Base-by-base conservation (phyloP, 2,797 vertebrate genomes). In the Meriones psammophilus region DNA sequence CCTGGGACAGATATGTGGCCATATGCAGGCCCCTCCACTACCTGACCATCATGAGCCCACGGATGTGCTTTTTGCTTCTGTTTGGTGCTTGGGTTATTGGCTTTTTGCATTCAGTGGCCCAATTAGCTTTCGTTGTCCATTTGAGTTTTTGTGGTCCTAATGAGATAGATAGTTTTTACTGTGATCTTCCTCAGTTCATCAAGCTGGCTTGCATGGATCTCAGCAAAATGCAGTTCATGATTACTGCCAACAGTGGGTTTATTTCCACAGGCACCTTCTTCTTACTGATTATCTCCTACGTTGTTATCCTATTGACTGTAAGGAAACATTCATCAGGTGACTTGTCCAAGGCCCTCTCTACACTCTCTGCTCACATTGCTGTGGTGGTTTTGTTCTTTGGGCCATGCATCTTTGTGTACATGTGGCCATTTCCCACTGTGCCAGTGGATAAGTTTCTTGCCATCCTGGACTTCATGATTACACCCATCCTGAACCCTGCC, bases 1-100 rank as follows among this genome's bases (percentile, higher is more conserved):
- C 96, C 54, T 88, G 96, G 79, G 96, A 97, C 58, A 69, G 96
- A 64, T 97, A 97, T 12, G 68, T 95, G n/a, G 96, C 97, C 46
- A 84, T 97, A 62, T 97, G 96, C 86, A 73, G 85, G 3, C 97
- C 97, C 36, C 66, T 97, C 12, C 93, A 96, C 36, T 96, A 97
- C 42, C 50, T 78, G 26, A 93, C 4, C 62, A 88, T 87, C 33
- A 96, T 96, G 94, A 94, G n/a, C 18, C 79, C 69, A 56, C 28
- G 26, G 18, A 71, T 39, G 9, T 96, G 97, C 12, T 66, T 73
- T 39, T 90, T 91, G 3, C 85, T 97, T 22, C 22, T 96, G 33
- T 81, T 13, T 80, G 54, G 33, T 5, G 74, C 97, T 5, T 97
- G 97, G 97, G 15, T 50, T 2, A 86, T 94, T 85, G 95, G 95